phyloP scores from a whole-genome alignment of 2,113 vertebrate genomes.

The Mus musculus region GRCm39 chr1:140512501-140513000 shows the following conservation, averaged over 20 bases:
- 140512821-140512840: neutral
- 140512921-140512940: neutral
- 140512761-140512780: neutral
- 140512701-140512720: neutral
- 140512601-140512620: neutral
- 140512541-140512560: neutral
- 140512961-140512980: neutral
- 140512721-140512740: neutral
- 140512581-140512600: neutral
- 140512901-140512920: neutral
- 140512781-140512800: too few relatives aligned
- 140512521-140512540: neutral
- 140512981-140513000: neutral
- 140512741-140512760: neutral
- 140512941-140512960: neutral
- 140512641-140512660: neutral
- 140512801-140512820: neutral
- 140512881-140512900: neutral
- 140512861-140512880: neutral
- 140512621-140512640: neutral
- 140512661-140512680: neutral
- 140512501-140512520: neutral
- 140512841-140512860: neutral
- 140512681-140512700: neutral
- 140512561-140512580: neutral